Evolutionary conservation across 2,797 vertebrate genomes (phyloP).

Genomic region (Anguilla pacifica): DNA sequence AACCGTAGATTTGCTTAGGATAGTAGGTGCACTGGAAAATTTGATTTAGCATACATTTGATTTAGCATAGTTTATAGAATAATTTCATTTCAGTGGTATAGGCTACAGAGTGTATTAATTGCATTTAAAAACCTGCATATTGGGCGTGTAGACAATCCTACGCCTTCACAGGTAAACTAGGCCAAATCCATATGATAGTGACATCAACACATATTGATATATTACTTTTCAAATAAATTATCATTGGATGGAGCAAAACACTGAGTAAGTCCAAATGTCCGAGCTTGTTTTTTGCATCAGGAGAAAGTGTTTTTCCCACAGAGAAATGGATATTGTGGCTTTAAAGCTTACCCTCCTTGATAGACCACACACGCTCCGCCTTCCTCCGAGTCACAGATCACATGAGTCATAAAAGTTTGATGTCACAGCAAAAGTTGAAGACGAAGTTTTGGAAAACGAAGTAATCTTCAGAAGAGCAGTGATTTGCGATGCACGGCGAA

Average conservation of each 20-base stretch:
- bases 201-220: too few species aligned
- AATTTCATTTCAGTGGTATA: too few species aligned
- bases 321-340: slow-evolving; percentile 57
- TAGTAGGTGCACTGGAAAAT: too few species aligned
- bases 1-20: too few species aligned
- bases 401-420: slow-evolving; percentile 79
- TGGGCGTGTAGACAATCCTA: too few species aligned
- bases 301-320: not conserved
- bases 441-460: slow-evolving; percentile 65
- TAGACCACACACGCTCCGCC: slow-evolving; percentile 63
- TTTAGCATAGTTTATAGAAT: too few species aligned
- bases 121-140: too few species aligned
- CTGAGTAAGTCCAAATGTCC: not conserved
- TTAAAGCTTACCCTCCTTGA: slow-evolving; percentile 66
- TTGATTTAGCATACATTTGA: too few species aligned
- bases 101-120: too few species aligned
- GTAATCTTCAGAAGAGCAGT: slow-evolving; percentile 66
- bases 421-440: slow-evolving; percentile 78
- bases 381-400: slow-evolving; percentile 60
- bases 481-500: slow-evolving; percentile 64
- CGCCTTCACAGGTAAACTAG: too few species aligned
- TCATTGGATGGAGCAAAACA: not conserved
- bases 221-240: not conserved
- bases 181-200: too few species aligned
- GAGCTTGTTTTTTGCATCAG: not conserved